Conservation (phyloP, 1,140 invertebrate genomes). For the Prorops nasuta region DNA sequence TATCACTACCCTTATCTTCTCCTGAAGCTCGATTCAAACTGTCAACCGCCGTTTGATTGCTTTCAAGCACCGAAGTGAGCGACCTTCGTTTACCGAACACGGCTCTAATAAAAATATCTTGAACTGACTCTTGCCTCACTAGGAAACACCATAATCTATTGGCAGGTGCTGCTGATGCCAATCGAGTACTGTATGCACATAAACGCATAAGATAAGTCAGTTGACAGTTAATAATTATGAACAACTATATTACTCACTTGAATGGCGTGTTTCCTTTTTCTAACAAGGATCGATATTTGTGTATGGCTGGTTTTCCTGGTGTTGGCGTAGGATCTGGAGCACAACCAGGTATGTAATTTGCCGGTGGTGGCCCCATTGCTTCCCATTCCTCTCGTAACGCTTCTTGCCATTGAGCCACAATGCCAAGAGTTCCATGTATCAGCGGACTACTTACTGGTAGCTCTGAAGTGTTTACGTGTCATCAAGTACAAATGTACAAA, state of each 20-base stretch:
- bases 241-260: slow-evolving; percentile 59
- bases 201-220: slow-evolving; percentile 12
- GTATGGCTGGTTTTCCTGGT: slow-evolving; percentile 81
- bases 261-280: slow-evolving; percentile 96
- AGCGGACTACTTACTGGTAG: slow-evolving; percentile 91
- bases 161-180: slow-evolving; percentile 76
- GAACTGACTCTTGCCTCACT: slow-evolving; percentile 87
- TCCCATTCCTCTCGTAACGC: slow-evolving; percentile 77
- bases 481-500: background rate
- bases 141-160: slow-evolving; percentile 92
- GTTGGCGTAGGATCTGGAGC: slow-evolving; percentile 54
- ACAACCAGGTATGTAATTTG: slow-evolving; percentile 82
- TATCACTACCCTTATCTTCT: slow-evolving; percentile 53
- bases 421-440: slow-evolving; percentile 84
- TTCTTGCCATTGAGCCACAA: slow-evolving; percentile 86
- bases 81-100: slow-evolving; percentile 81
- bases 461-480: slow-evolving; percentile 59
- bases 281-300: slow-evolving; percentile 89
- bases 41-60: slow-evolving; percentile 43
- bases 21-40: slow-evolving; percentile 41
- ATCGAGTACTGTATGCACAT: slow-evolving; percentile 56
- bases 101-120: slow-evolving; percentile 93
- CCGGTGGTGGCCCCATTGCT: slow-evolving; percentile 68
- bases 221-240: background rate
- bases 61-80: slow-evolving; percentile 52